A percentile compares a stretch with the other conserved stretches of the same genome.
Evolutionary conservation across 1,140 invertebrate species (phyloP).

Genomic region (Apis mellifera): DNA sequence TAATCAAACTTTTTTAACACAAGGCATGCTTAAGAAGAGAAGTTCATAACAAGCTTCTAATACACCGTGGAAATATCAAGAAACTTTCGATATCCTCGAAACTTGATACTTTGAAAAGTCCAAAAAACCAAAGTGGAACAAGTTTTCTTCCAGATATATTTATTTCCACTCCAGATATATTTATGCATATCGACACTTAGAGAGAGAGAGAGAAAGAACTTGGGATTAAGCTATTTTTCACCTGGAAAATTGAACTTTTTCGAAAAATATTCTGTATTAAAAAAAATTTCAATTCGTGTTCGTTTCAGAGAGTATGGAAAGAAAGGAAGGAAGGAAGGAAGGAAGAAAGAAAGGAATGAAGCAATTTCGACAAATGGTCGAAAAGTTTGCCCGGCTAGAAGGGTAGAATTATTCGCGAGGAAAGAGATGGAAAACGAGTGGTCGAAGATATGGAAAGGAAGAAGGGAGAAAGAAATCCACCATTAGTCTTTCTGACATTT

Average conservation of each 20-base stretch:
- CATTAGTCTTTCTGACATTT: slow-evolving; percentile 64
- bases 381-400: slow-evolving; percentile 23
- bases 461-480: slow-evolving; percentile 43
- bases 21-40: background rate
- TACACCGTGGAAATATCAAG: background rate
- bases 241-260: background rate
- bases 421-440: background rate
- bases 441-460: background rate
- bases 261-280: background rate
- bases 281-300: slow-evolving; percentile 28
- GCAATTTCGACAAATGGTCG: background rate
- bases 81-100: slow-evolving; percentile 11
- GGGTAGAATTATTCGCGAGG: slow-evolving; percentile 28
- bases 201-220: background rate
- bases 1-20: slow-evolving; percentile 39
- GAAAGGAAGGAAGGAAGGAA: background rate
- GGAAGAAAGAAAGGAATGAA: background rate
- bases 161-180: background rate
- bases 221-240: background rate
- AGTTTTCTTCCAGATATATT: background rate
- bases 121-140: too few species aligned
- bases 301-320: background rate
- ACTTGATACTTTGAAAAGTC: background rate
- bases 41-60: slow-evolving; percentile 25
- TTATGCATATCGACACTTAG: background rate